Percentiles rank a stretch among this genome's conserved stretches.
These are phyloP conservation scores for Hyposmocoma kahamanoa DNA, from an alignment of 1,140 invertebrate genomes.

Conservation along the genomic window DNA sequence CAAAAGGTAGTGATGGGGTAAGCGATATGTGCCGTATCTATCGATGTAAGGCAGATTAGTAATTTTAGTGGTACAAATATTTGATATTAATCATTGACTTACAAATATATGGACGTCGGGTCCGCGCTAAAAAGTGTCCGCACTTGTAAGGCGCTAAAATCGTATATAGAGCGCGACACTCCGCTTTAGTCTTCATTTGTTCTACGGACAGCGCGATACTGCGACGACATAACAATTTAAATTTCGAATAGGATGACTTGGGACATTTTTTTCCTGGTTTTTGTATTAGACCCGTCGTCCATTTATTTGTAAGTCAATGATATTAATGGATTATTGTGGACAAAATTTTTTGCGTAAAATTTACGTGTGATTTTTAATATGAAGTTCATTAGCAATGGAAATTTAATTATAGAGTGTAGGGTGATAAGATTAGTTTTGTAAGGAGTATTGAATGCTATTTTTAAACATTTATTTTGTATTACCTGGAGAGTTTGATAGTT, in stretches of 20 bases:
- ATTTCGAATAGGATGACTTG: too few relatives aligned
- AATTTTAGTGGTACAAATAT: not conserved
- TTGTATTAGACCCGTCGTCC: too few relatives aligned
- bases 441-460: slow-evolving; percentile 1
- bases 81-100: too few relatives aligned
- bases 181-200: too few relatives aligned
- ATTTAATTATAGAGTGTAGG: not conserved
- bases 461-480: not conserved
- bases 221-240: too few relatives aligned
- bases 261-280: too few relatives aligned
- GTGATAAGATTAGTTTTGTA: not conserved
- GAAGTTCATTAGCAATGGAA: not conserved
- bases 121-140: too few relatives aligned
- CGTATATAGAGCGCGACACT: too few relatives aligned
- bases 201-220: too few relatives aligned
- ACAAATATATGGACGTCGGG: too few relatives aligned
- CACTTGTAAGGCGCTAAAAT: too few relatives aligned
- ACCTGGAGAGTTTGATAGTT: not conserved
- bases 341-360: not conserved
- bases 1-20: slow-evolving; percentile 6
- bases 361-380: slow-evolving; percentile 4
- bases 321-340: not conserved
- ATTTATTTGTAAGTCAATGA: too few relatives aligned
- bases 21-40: not conserved
- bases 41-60: not conserved